Evolutionary conservation across 2,113 vertebrate species (phyloP), one percentile per base, ranked within the genome.

Genomic region (Lipophrys pholis): DNA sequence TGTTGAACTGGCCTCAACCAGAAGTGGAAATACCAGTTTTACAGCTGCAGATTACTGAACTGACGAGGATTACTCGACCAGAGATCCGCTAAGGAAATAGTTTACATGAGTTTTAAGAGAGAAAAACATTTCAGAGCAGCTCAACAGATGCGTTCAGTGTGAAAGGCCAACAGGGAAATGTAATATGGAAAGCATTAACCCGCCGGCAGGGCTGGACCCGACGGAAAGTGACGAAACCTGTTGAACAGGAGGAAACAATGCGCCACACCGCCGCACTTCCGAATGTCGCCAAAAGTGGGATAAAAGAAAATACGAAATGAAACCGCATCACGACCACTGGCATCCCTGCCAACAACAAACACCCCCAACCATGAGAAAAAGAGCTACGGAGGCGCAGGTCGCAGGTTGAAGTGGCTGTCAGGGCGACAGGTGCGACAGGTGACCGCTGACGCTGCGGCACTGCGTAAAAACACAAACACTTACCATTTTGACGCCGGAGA

Each of bases 401-500:
- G 5, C 54, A 56, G 62, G 50, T 69, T 63, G 54, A 71, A 66
- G 69, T 55, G 75, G 73, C 84, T 87, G 76, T 62, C 68, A 46
- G 46, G 53, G 35, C 52, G 80, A 51, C 91, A 93, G 91, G 89
- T 92, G 89, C 58, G 70, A 87, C 82, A 89, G 81, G 84, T 88
- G 76, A 75, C n/a, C 68, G 35, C 69, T 16, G 39, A 11, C 30
- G 56, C 40, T 42, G 6, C 40, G 17, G 46, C 5, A 63, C 36
- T 40, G 68, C 73, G 45, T 14, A 73, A 11, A 67, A 36, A 6
- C 11, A 6, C 21, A 59, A n/a, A 40, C 60, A 85, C 91, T 89
- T 71, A 93, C 91, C 91, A 92, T 93, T 30, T 80, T 83, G 61
- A 73, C 49, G 60, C 21, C 1, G 36, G 17, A 10, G 36, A 36